These are phyloP conservation scores for Periphyllus acericola DNA, from an alignment of 2,888 invertebrate genomes.

Conservation along the genomic window DNA sequence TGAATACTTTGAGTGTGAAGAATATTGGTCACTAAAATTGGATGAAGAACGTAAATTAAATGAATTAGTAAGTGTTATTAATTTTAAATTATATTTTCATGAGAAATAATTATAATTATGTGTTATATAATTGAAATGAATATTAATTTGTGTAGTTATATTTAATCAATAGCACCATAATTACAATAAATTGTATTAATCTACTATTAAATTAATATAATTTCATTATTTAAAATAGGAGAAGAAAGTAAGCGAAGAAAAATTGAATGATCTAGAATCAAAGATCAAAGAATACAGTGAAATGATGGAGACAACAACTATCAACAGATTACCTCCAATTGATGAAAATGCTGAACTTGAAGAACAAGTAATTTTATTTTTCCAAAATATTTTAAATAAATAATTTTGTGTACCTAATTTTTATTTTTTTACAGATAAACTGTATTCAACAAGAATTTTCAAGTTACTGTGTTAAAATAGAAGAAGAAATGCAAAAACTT, in stretches of 20 bases:
- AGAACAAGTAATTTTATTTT: constrained; percentile 68
- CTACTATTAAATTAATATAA: too few species aligned
- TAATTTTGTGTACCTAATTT: background rate
- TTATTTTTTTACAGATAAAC: constrained; percentile 37
- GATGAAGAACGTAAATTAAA: constrained; percentile 80
- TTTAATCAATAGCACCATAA: too few species aligned
- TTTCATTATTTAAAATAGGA: constrained; percentile 69
- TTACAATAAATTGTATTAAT: too few species aligned
- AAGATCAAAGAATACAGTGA: constrained; percentile 86
- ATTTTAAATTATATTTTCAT: background rate
- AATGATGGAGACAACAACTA: constrained; percentile 72
- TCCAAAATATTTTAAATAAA: background rate
- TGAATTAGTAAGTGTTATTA: constrained; percentile 67
- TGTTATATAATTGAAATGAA: too few species aligned
- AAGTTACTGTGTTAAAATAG: constrained; percentile 27
- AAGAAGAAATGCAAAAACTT: constrained; percentile 42
- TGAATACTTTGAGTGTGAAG: constrained; percentile 87
- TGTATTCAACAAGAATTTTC: constrained; percentile 53
- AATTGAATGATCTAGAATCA: constrained; percentile 77
- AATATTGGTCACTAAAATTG: constrained; percentile 84
- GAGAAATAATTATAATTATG: background rate
- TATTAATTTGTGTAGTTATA: too few species aligned
- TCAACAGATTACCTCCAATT: constrained; percentile 76
- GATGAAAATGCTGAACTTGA: constrained; percentile 79
- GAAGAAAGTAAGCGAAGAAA: constrained; percentile 80